Conservation (phyloP, 53 echinoderm and acorn worm genomes). For the Hippasteria phrygiana region DNA sequence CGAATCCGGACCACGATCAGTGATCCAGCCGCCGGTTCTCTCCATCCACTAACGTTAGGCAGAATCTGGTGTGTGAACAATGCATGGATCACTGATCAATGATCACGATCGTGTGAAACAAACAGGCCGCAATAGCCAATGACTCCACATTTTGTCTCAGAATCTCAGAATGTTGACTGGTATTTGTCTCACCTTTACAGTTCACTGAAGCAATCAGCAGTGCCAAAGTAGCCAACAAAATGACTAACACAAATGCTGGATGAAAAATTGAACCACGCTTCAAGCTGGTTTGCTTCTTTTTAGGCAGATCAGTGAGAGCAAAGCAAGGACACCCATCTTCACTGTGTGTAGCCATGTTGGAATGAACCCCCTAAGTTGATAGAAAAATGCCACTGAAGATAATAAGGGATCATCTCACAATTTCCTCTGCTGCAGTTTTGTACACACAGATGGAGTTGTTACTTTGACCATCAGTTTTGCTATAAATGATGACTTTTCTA, state of each 20-base stretch:
- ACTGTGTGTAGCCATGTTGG: constrained; percentile 52
- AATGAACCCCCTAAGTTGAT: constrained; percentile 40
- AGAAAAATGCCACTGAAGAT: neutral
- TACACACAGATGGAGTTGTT: neutral
- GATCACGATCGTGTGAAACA: too few relatives aligned
- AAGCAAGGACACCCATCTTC: neutral
- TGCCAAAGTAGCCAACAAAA: neutral
- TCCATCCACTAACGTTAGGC: too few relatives aligned
- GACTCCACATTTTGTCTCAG: neutral
- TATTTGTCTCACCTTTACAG: constrained; percentile 35
- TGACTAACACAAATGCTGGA: neutral
- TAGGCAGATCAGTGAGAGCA: neutral
- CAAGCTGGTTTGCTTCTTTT: neutral
- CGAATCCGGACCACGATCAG: too few relatives aligned
- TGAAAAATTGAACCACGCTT: neutral
- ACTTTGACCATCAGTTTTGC: too few relatives aligned
- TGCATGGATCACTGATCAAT: too few relatives aligned
- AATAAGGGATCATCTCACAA: constrained; percentile 32
- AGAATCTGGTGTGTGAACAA: too few relatives aligned
- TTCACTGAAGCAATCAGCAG: constrained; percentile 12
- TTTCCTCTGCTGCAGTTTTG: neutral
- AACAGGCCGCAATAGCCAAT: neutral
- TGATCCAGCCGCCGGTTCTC: too few relatives aligned
- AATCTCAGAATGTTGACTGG: too few relatives aligned
- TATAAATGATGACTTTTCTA: too few relatives aligned